phyloP scores from a whole-genome alignment of 2,797 vertebrate genomes.

The Typhlichthys eigenmanni region DNA sequence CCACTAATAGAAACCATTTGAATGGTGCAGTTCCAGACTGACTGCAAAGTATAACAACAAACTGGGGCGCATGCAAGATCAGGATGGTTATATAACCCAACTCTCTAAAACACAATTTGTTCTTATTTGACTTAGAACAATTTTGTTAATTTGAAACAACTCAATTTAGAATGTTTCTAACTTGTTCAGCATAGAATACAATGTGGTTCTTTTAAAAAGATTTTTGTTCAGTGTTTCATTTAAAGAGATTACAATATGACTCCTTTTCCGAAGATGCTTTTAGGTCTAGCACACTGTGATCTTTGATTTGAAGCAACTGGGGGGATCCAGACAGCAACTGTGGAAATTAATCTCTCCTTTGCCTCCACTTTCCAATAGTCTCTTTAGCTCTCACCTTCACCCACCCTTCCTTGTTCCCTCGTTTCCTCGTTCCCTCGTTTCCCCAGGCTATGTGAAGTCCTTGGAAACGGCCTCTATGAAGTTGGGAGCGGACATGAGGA shows the following conservation, averaged over 20 bases:
- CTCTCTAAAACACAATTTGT: too few species aligned
- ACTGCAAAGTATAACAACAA: too few species aligned
- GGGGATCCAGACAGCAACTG: slow-evolving; percentile 2
- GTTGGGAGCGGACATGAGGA: slow-evolving; percentile 92
- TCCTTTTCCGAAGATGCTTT: slow-evolving; percentile 12
- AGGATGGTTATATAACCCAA: too few species aligned
- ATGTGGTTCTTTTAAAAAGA: background rate
- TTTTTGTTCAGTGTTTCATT: background rate
- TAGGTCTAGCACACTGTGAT: background rate
- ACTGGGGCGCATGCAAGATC: too few species aligned
- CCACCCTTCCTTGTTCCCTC: background rate
- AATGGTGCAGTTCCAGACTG: too few species aligned
- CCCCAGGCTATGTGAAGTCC: slow-evolving; percentile 83
- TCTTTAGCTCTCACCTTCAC: slow-evolving; percentile 5
- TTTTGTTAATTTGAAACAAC: slow-evolving; percentile 4
- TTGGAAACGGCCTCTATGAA: slow-evolving; percentile 92
- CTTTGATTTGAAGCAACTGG: slow-evolving; percentile 2
- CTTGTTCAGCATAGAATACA: too few species aligned
- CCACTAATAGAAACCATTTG: too few species aligned
- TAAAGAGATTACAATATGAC: slow-evolving; percentile 4
- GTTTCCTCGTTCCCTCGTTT: background rate
- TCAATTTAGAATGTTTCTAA: background rate
- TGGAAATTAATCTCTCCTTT: background rate
- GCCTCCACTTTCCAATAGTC: background rate
- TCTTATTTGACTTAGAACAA: slow-evolving; percentile 7